phyloP scores from a whole-genome alignment of 2,113 vertebrate species.

The Nyctereutes procyonoides region DNA sequence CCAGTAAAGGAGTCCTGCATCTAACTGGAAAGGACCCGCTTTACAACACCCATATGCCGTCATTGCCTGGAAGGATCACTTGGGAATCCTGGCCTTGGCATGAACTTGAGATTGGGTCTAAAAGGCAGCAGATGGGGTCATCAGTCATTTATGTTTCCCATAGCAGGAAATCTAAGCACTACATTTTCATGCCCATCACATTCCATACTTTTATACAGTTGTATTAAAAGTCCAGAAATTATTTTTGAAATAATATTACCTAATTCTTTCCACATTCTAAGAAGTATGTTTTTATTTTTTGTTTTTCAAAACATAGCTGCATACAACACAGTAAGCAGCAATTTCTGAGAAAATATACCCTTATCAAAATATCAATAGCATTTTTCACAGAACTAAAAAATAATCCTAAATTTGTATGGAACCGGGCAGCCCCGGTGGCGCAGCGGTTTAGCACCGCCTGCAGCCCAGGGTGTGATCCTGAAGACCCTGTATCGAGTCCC shows the following conservation, averaged over 20 bases:
- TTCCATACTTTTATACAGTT: background rate
- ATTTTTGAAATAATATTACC: constrained; percentile 29
- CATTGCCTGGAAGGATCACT: background rate
- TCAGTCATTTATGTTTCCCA: constrained; percentile 18
- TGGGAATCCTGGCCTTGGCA: background rate
- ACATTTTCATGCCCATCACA: background rate
- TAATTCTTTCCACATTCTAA: background rate
- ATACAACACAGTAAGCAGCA: background rate
- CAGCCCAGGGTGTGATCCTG: too few species aligned
- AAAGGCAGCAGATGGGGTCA: background rate
- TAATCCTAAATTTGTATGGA: background rate
- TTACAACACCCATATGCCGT: background rate
- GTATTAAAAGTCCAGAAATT: constrained; percentile 4
- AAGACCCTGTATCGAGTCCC: too few species aligned
- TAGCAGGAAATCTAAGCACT: background rate
- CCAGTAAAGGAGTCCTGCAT: background rate
- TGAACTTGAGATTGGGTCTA: background rate
- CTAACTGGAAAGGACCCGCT: background rate
- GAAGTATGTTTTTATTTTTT: background rate
- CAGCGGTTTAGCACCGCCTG: too few species aligned
- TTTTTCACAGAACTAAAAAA: background rate
- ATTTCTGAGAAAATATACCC: background rate
- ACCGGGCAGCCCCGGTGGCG: background rate
- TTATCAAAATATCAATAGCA: background rate
- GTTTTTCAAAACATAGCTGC: background rate